Evolutionary conservation across 2,888 invertebrate genomes (phyloP), one percentile per base, ranked within the genome.

Genomic region (Masnerella sp.): DNA sequence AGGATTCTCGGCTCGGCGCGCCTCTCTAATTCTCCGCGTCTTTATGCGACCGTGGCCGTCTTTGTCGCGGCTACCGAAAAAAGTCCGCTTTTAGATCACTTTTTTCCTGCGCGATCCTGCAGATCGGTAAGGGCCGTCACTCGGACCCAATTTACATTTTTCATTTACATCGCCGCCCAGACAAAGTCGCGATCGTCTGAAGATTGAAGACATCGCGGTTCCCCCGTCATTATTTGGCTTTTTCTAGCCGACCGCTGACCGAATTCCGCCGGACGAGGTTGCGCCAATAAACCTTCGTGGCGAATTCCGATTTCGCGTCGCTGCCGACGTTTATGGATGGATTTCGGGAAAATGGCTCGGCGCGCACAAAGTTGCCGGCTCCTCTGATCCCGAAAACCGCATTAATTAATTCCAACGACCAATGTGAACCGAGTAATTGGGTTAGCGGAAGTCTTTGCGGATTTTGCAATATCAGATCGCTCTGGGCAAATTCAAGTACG

Each of bases 121-220:
- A 59, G 80, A 80, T 81, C 80, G 80, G 83, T 82, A 82, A 82
- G 80, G 84, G 80, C 78, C 80, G 80, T 83, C 81, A 77, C 77
- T 78, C 76, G 64, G 64, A 77, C 77, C 82, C 84, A 86, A 87
- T 87, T 86, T 87, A 85, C 86, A 86, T 85, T 86, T 86, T 85
- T 85, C 83, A 72, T 76, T 74, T 76, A 71, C 76, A 76, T 76
- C 65, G 76, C 71, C 76, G 74, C 59, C 65, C 18, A 74, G 45
- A 74, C 67, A 70, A 76, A 74, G 69, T 74, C 49, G 61, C 65
- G 70, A 74, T 74, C 74, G 58, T 30, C 12, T 51, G 61, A 62
- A 74, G 74, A 74, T 76, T 76, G 76, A 76, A 76, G 67, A 62
- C 65, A 61, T 65, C 74, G 71, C 76, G 70, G 56, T 62, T 64